Percentiles rank a stretch among this genome's conserved stretches.
Conservation (phyloP, 30 jellyfish, hydroid and myxozoan species). For the Chironex yamaguchii region DNA sequence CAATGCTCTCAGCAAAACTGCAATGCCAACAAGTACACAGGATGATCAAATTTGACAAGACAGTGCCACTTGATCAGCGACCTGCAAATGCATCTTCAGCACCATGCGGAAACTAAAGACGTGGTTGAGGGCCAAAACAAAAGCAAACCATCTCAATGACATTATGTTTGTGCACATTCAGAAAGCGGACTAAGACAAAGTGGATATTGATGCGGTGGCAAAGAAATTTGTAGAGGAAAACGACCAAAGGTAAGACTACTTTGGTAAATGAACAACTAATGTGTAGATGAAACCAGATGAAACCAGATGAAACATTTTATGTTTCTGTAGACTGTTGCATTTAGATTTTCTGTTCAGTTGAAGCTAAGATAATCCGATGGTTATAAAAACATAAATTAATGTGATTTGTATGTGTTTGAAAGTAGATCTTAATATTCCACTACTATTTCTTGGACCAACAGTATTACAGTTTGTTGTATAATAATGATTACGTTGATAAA, state of each 20-base stretch:
- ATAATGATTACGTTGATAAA: neutral
- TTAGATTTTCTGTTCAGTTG: neutral
- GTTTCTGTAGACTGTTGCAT: neutral
- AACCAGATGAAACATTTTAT: neutral
- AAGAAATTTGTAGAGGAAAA: conserved; percentile 5
- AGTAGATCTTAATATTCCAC: neutral
- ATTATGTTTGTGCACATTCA: conserved; percentile 45
- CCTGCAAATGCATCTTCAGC: neutral
- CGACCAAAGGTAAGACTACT: neutral
- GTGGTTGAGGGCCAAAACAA: conserved; percentile 24
- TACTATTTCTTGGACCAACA: neutral
- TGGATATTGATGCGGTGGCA: conserved; percentile 27
- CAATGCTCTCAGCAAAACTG: too few species aligned
- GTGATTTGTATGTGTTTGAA: neutral
- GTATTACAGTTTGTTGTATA: too few species aligned
- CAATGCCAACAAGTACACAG: neutral
- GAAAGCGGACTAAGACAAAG: conserved; percentile 30
- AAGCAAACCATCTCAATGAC: conserved; percentile 42
- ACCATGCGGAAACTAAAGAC: conserved; percentile 6
- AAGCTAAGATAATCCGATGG: neutral
- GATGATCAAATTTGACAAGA: neutral
- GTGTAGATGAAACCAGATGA: neutral
- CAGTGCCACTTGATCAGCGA: neutral
- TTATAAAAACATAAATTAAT: too few species aligned
- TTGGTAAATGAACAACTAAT: neutral